Evolutionary conservation across 2,113 vertebrate genomes (phyloP), one percentile per base, ranked within the genome.

Genomic region (Dascyllus trimaculatus): DNA sequence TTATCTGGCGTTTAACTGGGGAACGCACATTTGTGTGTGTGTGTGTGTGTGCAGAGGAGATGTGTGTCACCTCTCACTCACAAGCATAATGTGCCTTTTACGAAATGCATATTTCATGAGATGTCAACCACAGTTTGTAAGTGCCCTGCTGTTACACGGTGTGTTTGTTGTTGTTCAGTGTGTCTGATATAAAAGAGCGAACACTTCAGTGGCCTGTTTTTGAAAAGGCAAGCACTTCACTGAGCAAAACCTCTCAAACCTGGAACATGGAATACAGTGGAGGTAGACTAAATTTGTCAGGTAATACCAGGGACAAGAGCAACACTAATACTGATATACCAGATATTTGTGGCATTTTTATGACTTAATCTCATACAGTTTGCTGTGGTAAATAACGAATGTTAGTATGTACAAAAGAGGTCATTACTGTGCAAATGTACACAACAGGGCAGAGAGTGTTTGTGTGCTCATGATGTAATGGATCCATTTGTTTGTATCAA

Each of bases 101-200:
- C 25, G 2, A 15, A 14, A 18, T 88, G 63, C 29, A 88, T 85
- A 46, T 82, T 88, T 88, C 13, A 88, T 80, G 71, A 85, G 48
- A 46, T 54, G 78, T 54, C 73, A 62, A 35, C 58, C 66, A 10
- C 29, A 22, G 18, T 81, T 73, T 76, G 51, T 60, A 51, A 52
- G 78, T 5, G 35, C 8, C 1, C 2, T 18, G 40, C n/a, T 69
- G 61, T 45, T 35, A 3, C n/a, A 0, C 7, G n/a, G n/a, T 15
- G 51, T 38, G 32, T 45, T 67, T 66, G 29, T 38, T 21, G 48
- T 49, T 24, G 65, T 25, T 69, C 24, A 68, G 32, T 64, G 38
- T 45, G 43, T n/a, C 52, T 25, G 26, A 57, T 38, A 17, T 22
- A 60, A 46, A 46, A 43, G 14, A n/a, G 14, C 22, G 15, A 40